A percentile compares a stretch with the other conserved stretches of the same genome.
These are phyloP conservation scores for Natator depressus DNA, from an alignment of 2,113 vertebrate genomes.

Conservation along the genomic window DNA sequence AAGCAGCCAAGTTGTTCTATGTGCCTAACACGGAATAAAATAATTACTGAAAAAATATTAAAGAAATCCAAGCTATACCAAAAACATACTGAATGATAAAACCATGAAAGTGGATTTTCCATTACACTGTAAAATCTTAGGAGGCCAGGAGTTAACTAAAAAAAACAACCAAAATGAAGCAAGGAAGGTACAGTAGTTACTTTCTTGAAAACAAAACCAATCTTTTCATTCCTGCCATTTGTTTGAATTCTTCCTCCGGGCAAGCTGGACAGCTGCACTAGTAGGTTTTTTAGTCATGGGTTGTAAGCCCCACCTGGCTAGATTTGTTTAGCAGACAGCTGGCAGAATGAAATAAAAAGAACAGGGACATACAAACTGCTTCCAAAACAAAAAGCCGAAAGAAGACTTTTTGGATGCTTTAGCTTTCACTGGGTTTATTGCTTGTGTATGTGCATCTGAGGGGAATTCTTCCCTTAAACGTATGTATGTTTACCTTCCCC, in stretches of 20 bases:
- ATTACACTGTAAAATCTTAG: constrained; percentile 69
- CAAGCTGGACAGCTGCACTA: constrained; percentile 88
- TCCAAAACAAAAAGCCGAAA: constrained; percentile 80
- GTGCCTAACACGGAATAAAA: constrained; percentile 62
- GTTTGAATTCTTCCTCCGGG: constrained; percentile 87
- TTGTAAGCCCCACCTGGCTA: constrained; percentile 90
- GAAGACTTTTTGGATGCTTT: constrained; percentile 81
- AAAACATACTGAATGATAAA: constrained; percentile 41
- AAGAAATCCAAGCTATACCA: constrained; percentile 45
- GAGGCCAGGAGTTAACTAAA: constrained; percentile 75
- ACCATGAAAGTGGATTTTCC: constrained; percentile 61
- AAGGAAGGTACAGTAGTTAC: constrained; percentile 82
- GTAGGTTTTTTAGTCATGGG: constrained; percentile 89
- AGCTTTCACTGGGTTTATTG: constrained; percentile 71
- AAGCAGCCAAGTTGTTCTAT: constrained; percentile 53
- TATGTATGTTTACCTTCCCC: constrained; percentile 39
- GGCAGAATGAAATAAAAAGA: constrained; percentile 88
- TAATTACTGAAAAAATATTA: background rate
- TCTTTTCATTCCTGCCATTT: constrained; percentile 85
- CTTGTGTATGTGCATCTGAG: background rate
- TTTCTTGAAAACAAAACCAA: constrained; percentile 86
- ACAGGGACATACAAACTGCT: constrained; percentile 81
- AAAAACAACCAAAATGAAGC: constrained; percentile 57
- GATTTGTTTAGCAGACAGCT: constrained; percentile 90
- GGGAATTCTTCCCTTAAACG: constrained; percentile 7